phyloP scores from a whole-genome alignment of 2,888 invertebrate genomes.

The Sarcophaga rosellei region DNA sequence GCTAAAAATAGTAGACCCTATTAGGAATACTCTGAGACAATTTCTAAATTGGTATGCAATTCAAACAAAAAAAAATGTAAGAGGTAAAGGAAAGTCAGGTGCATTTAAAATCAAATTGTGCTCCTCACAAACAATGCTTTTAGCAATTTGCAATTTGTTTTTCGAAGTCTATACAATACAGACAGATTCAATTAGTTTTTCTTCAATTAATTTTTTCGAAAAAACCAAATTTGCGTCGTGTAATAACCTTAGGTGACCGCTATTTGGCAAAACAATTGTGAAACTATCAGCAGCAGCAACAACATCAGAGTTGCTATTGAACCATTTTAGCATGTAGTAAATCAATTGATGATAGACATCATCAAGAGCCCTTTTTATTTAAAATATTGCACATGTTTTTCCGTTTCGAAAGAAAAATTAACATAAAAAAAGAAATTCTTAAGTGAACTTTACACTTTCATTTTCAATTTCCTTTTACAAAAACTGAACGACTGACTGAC shows the following conservation, averaged over 20 bases:
- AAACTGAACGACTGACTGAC: too few species aligned
- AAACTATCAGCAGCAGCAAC: too few species aligned
- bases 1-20: too few species aligned
- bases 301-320: too few species aligned
- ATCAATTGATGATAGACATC: too few species aligned
- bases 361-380: too few species aligned
- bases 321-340: too few species aligned
- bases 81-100: background rate
- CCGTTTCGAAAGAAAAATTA: background rate
- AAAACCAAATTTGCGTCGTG: slow-evolving; percentile 63
- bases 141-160: slow-evolving; percentile 26
- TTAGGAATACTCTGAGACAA: too few species aligned
- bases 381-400: background rate
- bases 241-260: slow-evolving; percentile 69
- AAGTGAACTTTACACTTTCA: slow-evolving; percentile 43
- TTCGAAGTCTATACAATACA: background rate
- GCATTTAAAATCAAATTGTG: slow-evolving; percentile 33
- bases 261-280: background rate
- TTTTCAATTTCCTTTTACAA: background rate
- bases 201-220: background rate
- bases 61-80: too few species aligned
- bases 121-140: slow-evolving; percentile 34
- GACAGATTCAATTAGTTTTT: background rate
- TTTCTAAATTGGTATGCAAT: too few species aligned
- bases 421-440: background rate